phyloP scores from a whole-genome alignment of 2,113 vertebrate genomes.

The Trinectes maculatus region DNA sequence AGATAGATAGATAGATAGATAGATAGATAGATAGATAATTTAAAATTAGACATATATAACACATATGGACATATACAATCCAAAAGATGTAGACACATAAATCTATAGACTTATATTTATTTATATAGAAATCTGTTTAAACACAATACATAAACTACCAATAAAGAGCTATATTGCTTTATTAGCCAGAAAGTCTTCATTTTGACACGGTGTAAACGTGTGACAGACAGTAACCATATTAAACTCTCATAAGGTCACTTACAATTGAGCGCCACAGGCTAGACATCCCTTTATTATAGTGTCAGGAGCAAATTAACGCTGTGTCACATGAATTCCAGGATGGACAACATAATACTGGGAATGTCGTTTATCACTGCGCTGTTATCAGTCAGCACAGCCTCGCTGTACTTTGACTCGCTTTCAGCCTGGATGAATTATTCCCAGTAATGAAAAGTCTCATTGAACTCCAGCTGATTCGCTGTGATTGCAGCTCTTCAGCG shows the following conservation, averaged over 20 bases:
- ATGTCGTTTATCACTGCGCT: conserved; percentile 2
- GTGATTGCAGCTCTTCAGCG: conserved; percentile 36
- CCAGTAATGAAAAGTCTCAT: conserved; percentile 38
- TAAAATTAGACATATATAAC: no score
- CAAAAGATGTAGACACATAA: no score
- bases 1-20: no score
- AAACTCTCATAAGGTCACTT: conserved; percentile 13
- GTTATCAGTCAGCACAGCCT: conserved; percentile 18
- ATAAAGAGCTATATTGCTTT: not conserved
- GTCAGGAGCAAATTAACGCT: conserved; percentile 13
- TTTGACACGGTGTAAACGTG: not conserved
- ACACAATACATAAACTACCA: not conserved
- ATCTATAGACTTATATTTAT: no score
- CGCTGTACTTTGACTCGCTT: conserved; percentile 19
- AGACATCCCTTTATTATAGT: not conserved
- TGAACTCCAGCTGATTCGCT: conserved; percentile 53
- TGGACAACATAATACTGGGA: conserved; percentile 9
- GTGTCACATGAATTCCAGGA: not conserved
- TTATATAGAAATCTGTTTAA: no score
- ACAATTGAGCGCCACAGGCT: not conserved
- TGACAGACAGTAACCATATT: not conserved
- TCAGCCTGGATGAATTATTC: conserved; percentile 32
- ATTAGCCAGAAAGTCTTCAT: no score
- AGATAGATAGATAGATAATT: no score
- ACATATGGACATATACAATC: no score